Base-by-base conservation (phyloP, 2,888 invertebrate species). In the Limnephilus marmoratus region DNA sequence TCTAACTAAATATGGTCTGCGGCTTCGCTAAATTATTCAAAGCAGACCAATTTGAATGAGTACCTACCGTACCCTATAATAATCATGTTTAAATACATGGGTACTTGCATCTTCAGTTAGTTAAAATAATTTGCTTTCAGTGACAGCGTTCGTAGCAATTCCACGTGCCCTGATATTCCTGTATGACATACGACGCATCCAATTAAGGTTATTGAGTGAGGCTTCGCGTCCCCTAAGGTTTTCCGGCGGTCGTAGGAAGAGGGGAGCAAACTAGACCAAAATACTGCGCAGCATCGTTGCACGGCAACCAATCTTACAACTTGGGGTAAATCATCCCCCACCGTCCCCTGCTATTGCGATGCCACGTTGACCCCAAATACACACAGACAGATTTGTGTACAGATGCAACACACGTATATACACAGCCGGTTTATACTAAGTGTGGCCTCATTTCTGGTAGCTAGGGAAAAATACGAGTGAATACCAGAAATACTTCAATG, bases 261-360 rank as follows among this genome's bases (percentile, higher is more conserved):
- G 86, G 81, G 87, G 49, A 41, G n/a, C 81, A 81, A 90, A 91
- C 82, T 88, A 53, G 91, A 45, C 80, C 91, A 89, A 83, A 89
- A 91, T 91, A 53, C 89, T 91, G 89, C 91, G 91, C 89, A 90
- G 88, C 81, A 81, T 31, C 85, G 49, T 91, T 83, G 91, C 91
- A 89, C 89, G 80, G 91, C 91, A 91, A 91, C 91, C 87, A 53
- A 53, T 68, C 68, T 49, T 68, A 41, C 34, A 85, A 41, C 90
- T 80, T 41, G 45, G 86, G 91, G 88, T 37, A 34, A 31, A 88
- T 85, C 85, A 85, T 80, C 37, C 88, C 80, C 88, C 80, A 80
- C 24, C 88, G n/a, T 80, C 80, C 88, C 80, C 80, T 41, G 37
- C 34, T 80, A 37, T 53, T 68, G 81, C 34, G 80, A 88, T 88